phyloP scores from a whole-genome alignment of 2,113 vertebrate genomes.

The Lynx canadensis region DNA sequence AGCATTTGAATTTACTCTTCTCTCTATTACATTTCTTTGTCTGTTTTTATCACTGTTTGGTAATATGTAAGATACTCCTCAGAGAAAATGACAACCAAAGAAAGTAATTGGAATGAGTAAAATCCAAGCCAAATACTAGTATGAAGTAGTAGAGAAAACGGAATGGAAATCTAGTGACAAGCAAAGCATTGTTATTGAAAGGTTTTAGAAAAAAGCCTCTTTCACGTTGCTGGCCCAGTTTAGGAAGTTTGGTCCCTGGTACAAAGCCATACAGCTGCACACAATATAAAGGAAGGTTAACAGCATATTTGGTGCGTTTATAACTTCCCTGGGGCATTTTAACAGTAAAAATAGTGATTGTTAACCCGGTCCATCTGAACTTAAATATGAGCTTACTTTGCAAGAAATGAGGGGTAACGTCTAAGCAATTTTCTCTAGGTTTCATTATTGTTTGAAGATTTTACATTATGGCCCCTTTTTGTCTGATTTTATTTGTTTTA shows the following conservation, averaged over 20 bases:
- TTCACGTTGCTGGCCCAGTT: conserved; percentile 82
- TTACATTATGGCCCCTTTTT: conserved; percentile 80
- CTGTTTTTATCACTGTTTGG: conserved; percentile 26
- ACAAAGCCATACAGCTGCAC: conserved; percentile 89
- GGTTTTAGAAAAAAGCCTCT: conserved; percentile 74
- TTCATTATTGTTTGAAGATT: conserved; percentile 84
- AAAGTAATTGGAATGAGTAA: conserved; percentile 75
- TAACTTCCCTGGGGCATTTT: conserved; percentile 89
- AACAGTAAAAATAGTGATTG: conserved; percentile 91
- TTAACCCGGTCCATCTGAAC: conserved; percentile 88
- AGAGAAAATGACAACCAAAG: conserved; percentile 67
- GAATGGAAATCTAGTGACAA: conserved; percentile 85
- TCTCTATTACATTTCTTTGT: conserved; percentile 42
- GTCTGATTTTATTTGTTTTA: conserved; percentile 82
- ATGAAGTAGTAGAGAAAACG: conserved; percentile 78
- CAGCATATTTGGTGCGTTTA: conserved; percentile 89
- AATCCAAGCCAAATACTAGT: conserved; percentile 76
- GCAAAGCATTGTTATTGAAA: conserved; percentile 84
- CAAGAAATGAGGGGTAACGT: conserved; percentile 86
- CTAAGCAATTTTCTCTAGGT: conserved; percentile 82
- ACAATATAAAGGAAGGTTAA: conserved; percentile 89
- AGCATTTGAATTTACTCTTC: conserved; percentile 19
- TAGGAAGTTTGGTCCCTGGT: conserved; percentile 88
- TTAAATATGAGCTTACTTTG: conserved; percentile 87
- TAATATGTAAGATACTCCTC: background rate